Evolutionary conservation across 2,888 invertebrate genomes (phyloP), one percentile per base, ranked within the genome.

Genomic region (Artemia sinica): DNA sequence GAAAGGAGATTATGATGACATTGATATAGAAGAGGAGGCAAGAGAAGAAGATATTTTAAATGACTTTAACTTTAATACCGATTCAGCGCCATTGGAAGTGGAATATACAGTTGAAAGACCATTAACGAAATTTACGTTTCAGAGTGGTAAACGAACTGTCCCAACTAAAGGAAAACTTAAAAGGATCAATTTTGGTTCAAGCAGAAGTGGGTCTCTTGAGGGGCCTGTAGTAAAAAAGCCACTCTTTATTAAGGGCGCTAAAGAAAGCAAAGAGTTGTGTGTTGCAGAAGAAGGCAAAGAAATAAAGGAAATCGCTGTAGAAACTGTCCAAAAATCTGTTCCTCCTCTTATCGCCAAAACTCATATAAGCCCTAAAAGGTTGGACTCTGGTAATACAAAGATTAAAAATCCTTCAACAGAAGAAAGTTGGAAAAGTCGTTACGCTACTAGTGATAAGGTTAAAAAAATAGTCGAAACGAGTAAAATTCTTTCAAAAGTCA

Each of bases 401-500:
- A 4, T 28, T 28, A 28, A 28, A 28, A 58, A 8, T 58, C 10
- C 58, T n/a, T 58, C 58, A 58, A 52, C n/a, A 14, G 58, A 18
- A 8, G 58, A 58, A 58, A 58, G 58, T 58, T 67, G 69, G 69
- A 50, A 49, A 49, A 49, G 50, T 13, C 69, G 69, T 49, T 66
- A 65, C 63, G 41, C 48, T 49, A 58, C 63, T 14, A 69, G 66
- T 69, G 49, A 69, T 3, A 66, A 69, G 14, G 69, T 69, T 9
- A 41, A 69, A 50, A 65, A 48, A 65, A 50, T 69, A 41, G 50
- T 66, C 49, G 69, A 69, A 49, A 69, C 69, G 13, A 69, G 69
- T 50, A 58, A 65, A 28, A 69, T 69, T 49, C 49, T 69, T n/a
- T 41, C 49, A 5, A 69, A 69, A 68, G 66, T 66, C 41, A 58